A percentile compares a stretch with the other conserved stretches of the same genome.
phyloP scores from a whole-genome alignment of 2,797 vertebrate genomes.

The Lepus oiostolus region DNA sequence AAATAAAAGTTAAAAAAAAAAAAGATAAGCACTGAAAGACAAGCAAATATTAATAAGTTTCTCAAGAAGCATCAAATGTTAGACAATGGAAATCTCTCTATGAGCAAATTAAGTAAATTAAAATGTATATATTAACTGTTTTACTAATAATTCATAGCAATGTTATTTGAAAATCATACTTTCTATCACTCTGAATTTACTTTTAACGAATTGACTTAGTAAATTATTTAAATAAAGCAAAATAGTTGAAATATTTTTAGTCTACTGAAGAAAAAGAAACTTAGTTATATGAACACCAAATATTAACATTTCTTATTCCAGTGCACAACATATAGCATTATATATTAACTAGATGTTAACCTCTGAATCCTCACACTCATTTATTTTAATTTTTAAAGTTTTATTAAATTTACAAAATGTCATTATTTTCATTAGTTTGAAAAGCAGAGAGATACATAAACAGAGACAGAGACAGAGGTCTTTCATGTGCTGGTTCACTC shows the following conservation, averaged over 20 bases:
- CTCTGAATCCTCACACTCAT: not conserved
- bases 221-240: slow-evolving; percentile 3
- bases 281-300: not conserved
- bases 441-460: no score
- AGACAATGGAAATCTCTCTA: not conserved
- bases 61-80: not conserved
- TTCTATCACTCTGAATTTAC: not conserved
- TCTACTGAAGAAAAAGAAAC: not conserved
- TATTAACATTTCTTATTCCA: not conserved
- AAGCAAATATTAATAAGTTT: not conserved
- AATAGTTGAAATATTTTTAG: not conserved
- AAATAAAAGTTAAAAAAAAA: no score
- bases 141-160: not conserved
- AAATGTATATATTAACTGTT: not conserved
- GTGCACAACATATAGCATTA: not conserved
- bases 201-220: not conserved
- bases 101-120: not conserved
- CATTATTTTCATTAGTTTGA: no score
- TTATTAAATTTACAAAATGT: no score
- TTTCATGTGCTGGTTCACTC: no score
- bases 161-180: not conserved
- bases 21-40: not conserved
- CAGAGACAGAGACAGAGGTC: no score
- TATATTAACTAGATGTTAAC: not conserved
- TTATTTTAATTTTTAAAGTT: not conserved